phyloP scores from a whole-genome alignment of 2,888 invertebrate genomes.

The Escarpia spicata region DNA sequence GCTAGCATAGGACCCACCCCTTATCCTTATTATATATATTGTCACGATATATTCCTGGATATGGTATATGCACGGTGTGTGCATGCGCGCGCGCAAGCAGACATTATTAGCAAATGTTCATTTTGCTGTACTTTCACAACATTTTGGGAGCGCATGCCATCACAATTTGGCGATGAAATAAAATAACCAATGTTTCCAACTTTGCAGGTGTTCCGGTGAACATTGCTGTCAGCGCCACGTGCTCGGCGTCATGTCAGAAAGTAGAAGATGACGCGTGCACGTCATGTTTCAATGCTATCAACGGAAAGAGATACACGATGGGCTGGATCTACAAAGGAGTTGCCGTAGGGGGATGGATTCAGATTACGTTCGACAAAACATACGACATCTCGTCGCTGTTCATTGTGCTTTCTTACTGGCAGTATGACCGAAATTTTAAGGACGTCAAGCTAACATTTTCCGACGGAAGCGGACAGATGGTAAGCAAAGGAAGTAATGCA shows the following conservation, averaged over 20 bases:
- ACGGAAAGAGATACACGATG: background rate
- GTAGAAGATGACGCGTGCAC: background rate
- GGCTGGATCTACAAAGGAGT: background rate
- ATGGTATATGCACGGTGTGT: no score
- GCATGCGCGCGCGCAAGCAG: no score
- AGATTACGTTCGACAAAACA: background rate
- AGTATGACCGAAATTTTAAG: background rate
- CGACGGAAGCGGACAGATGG: background rate
- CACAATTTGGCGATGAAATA: no score
- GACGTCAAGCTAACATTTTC: background rate
- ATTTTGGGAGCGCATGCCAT: no score
- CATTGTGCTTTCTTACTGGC: background rate
- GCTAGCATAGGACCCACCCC: no score
- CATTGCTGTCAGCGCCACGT: background rate
- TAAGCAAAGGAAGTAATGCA: background rate
- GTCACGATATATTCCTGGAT: no score
- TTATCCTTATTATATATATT: no score
- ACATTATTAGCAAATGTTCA: no score
- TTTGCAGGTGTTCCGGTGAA: background rate
- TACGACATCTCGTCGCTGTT: background rate
- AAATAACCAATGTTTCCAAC: background rate
- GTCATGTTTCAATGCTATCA: background rate
- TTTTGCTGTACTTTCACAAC: no score
- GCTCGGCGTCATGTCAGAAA: background rate
- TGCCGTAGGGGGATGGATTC: background rate